Evolutionary conservation across 2,888 invertebrate species (phyloP).

Genomic region (Tiphia femorata): DNA sequence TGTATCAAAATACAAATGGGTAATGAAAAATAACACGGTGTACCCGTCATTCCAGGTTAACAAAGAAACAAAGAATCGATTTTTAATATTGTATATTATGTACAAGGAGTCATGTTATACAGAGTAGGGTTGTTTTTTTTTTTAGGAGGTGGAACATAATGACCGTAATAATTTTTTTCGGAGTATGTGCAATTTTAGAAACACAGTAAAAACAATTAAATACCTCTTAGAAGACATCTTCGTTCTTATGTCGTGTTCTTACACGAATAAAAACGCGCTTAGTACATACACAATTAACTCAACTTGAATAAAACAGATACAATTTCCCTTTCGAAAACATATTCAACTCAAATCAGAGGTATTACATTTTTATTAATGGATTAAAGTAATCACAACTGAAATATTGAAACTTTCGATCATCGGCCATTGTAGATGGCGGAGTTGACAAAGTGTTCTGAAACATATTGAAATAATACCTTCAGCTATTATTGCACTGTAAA

Average conservation of each 20-base stretch:
- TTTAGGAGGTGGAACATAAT: no score
- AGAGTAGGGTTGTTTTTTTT: no score
- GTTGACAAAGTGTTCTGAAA: slow-evolving; percentile 28
- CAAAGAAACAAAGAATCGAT: slow-evolving; percentile 42
- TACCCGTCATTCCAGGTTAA: no score
- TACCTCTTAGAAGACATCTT: slow-evolving; percentile 69
- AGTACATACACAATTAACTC: slow-evolving; percentile 50
- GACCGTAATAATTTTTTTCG: no score
- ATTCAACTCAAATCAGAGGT: slow-evolving; percentile 48
- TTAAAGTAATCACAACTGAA: slow-evolving; percentile 62
- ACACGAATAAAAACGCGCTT: slow-evolving; percentile 51
- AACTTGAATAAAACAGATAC: slow-evolving; percentile 44
- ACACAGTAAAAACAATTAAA: slow-evolving; percentile 52
- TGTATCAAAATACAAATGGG: no score
- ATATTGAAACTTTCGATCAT: slow-evolving; percentile 58
- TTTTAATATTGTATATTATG: no score
- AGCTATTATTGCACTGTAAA: no score
- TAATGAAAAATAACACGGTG: no score
- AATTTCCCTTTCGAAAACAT: slow-evolving; percentile 53
- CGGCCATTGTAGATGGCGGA: slow-evolving; percentile 58
- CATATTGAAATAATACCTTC: slow-evolving; percentile 15
- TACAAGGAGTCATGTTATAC: no score
- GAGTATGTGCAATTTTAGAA: slow-evolving; percentile 7
- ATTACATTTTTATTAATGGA: slow-evolving; percentile 62
- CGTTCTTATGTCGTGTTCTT: slow-evolving; percentile 54